Evolutionary conservation across 2,113 vertebrate genomes (phyloP), one percentile per base, ranked within the genome.

Genomic region (Chionis minor): DNA sequence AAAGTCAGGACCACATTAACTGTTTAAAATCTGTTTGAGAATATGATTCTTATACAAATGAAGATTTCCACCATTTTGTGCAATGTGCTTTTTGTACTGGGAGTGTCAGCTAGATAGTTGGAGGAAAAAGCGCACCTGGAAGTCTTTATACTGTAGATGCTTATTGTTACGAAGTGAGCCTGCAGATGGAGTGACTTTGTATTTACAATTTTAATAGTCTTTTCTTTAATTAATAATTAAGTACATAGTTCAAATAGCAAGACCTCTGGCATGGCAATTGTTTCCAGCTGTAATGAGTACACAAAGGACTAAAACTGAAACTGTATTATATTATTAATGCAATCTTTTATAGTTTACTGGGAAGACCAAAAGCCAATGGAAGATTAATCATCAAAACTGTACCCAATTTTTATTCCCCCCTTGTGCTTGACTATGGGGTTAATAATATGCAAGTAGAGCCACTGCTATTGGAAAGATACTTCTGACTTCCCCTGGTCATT

Each of bases 401-500:
- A 54, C 13, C 56, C 35, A 67, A 27, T 52, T 91, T 75, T 80
- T 91, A 95, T 94, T 90, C 51, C 51, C 40, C 2, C 14, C 22
- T 44, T 4, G 4, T 78, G 9, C 26, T 88, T 10, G 56, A 22
- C 28, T 42, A 51, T 88, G 83, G 30, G 45, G 92, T 96, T 94
- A 96, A 70, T 94, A 71, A 79, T 81, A 59, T 81, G 30, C 86
- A 96, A 74, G 33, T 33, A 70, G 84, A 93, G 38, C 22, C 47
- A 88, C 20, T 91, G 61, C 51, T 95, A 80, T 69, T 96, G 54
- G 86, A 83, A 94, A 86, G 14, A 78, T 35, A 89, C 44, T 88
- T 88, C 47, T 92, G 86, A 58, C 55, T 94, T 97, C 32, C 17
- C 38, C 26, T n/a, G 17, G 82, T 90, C 44, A 28, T 83, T 93